A percentile compares a stretch with the other conserved stretches of the same genome.
These are phyloP conservation scores for Pocillopora damicornis DNA, from an alignment of 64 coral and sea anemone genomes.

Conservation along the genomic window DNA sequence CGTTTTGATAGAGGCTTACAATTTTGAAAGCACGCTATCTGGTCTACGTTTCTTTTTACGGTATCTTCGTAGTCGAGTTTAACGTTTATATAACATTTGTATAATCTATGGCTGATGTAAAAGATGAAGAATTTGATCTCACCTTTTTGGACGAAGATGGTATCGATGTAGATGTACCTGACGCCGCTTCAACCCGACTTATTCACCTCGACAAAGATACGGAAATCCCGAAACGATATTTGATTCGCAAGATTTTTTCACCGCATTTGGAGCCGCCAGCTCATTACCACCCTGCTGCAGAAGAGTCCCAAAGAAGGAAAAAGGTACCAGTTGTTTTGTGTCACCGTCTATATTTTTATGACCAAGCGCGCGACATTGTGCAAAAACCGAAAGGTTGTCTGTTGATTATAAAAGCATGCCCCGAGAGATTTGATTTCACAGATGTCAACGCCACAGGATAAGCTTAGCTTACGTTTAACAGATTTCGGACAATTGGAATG, in stretches of 20 bases:
- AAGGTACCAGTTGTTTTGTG: constrained; percentile 59
- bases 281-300: constrained; percentile 63
- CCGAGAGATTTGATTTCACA: constrained; percentile 19
- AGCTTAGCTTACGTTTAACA: constrained; percentile 6
- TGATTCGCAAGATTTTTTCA: constrained; percentile 81
- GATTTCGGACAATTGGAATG: neutral
- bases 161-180: constrained; percentile 60
- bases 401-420: constrained; percentile 17
- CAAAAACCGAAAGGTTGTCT: constrained; percentile 8
- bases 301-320: constrained; percentile 46
- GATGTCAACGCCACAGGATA: constrained; percentile 17
- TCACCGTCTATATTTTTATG: neutral
- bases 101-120: constrained; percentile 45
- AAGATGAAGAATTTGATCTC: constrained; percentile 55
- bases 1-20: constrained; percentile 38
- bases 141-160: constrained; percentile 67
- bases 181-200: constrained; percentile 55
- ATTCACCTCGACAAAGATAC: constrained; percentile 77
- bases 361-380: neutral
- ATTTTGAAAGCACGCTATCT: constrained; percentile 30
- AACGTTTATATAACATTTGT: neutral
- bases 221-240: constrained; percentile 66
- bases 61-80: constrained; percentile 14
- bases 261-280: constrained; percentile 72
- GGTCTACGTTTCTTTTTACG: constrained; percentile 11